Base-by-base conservation (phyloP, 2,797 vertebrate species). In the Xenops minutus region DNA sequence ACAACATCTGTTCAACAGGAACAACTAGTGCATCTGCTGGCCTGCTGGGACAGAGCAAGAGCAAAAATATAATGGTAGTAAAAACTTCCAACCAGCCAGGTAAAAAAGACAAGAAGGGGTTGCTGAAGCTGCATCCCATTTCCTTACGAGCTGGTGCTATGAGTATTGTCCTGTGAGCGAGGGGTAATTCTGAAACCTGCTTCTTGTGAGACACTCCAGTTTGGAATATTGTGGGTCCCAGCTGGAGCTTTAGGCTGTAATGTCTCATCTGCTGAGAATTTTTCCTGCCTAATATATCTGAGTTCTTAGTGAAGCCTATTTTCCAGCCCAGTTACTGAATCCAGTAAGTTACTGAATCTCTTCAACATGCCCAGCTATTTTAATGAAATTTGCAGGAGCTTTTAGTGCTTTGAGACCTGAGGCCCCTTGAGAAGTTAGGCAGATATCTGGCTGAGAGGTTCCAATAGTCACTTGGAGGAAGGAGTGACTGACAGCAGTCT, bases 11-110 rank as follows among this genome's bases (percentile, higher is more conserved):
- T 36, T 91, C 96, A 10, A 58, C 96, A 14, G 91, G 96, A 71
- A 85, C 96, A 26, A 97, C 98, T 36, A 88, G 72, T 12, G 95
- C 92, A 0, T 88, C 97, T 17, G 55, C 89, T 41, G 78, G 85
- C 82, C 96, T 97, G 34, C 92, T 95, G 46, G 93, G 92, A n/a
- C 96, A 96, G 43, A 97, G 97, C 83, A 97, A 97, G 10, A 66
- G 92, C 14, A 44, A 94, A 64, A 97, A 97, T 6, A 98, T 97
- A 24, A 85, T 95, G 24, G 71, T 58, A 8, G 92, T 97, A 23
- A 98, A 99, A 89, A 98, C 98, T 88, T 97, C 98, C 24, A 98
- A 97, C 78, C 98, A 98, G 62, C 74, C 98, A 76, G 98, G 98
- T 98, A 96, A 97, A 96, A 91, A 89, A 51, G n/a, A 55, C 15